Base-by-base conservation (phyloP, 2,797 vertebrate genomes). In the Acridotheres tristis region DNA sequence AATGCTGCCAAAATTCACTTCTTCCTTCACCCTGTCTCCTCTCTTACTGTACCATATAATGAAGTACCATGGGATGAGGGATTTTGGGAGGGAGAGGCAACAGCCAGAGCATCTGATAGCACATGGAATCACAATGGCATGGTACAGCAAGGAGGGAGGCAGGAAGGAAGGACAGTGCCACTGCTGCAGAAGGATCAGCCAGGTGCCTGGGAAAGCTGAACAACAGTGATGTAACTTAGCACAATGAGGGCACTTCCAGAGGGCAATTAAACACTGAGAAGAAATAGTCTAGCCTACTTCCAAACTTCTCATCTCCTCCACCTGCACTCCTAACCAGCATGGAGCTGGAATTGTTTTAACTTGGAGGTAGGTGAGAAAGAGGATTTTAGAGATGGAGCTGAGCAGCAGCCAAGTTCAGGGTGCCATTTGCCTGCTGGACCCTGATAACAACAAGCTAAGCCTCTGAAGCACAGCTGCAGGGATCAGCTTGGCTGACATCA, bases 371-470 rank as follows among this genome's bases (percentile, higher is more conserved):
- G 72, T 76, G 62, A 92, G 74, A 92, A 90, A 82, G 78, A 88
- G 86, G 66, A 85, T 77, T 95, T 91, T 50, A 81, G 51, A 91
- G 51, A 34, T 36, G 45, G 62, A 81, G 57, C 32, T 86, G 88
- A 87, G 55, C 61, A 94, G 73, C 76, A 77, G 92, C 92, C 94
- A 94, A 94, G 69, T 66, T 72, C 34, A 80, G 67, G 53, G 65
- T 89, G 85, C 62, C 3, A 1, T 79, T 94, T 95, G 79, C 85
- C 88, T 96, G 88, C 74, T 89, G 67, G 63, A 69, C 78, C 63
- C 67, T 93, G 94, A 93, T 86, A 96, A 97, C 54, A 85, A 58
- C 6, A 53, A 85, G 76, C 89, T 96, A 84, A 94, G 83, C 67
- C 76, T 84, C 78, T 71, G 81, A 91, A 86, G 69, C 71, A 67